Evolutionary conservation across 2,113 vertebrate genomes (phyloP).

Genomic region (Suncus etruscus): DNA sequence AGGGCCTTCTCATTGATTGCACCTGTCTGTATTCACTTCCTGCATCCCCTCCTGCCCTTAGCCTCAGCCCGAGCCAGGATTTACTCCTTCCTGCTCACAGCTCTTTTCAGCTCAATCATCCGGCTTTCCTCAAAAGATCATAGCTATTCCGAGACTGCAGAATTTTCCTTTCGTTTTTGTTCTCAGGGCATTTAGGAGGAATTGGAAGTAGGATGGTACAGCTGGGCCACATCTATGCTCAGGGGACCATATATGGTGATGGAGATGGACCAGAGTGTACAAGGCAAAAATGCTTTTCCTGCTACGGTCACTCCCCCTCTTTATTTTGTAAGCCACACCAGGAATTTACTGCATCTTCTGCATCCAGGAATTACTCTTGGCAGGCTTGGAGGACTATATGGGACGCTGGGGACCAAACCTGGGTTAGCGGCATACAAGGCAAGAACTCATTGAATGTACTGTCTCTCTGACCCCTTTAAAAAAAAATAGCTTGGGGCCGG

Average conservation of each 20-base stretch:
- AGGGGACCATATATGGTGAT: too few relatives aligned
- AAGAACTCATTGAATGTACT: neutral
- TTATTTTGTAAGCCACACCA: too few relatives aligned
- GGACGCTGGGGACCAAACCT: too few relatives aligned
- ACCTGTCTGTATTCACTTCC: neutral
- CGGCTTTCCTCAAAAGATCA: neutral
- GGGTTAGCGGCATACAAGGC: too few relatives aligned
- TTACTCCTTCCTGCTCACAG: neutral
- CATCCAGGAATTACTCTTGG: too few relatives aligned
- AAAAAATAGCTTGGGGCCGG: too few relatives aligned
- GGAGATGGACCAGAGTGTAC: too few relatives aligned
- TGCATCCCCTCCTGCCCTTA: neutral
- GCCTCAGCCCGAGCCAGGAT: neutral
- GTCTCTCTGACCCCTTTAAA: neutral
- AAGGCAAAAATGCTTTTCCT: too few relatives aligned
- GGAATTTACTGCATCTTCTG: too few relatives aligned
- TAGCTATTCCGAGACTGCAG: neutral
- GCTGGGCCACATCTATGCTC: too few relatives aligned
- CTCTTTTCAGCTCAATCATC: neutral
- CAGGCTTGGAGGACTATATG: too few relatives aligned
- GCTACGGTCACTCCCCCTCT: too few relatives aligned
- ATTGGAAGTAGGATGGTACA: neutral
- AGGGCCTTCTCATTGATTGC: neutral
- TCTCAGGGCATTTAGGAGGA: neutral
- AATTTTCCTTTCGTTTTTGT: neutral